Percentiles rank a stretch among this genome's conserved stretches.
phyloP scores from a whole-genome alignment of 2,888 invertebrate species.

The Steinernema carpocapsae region DNA sequence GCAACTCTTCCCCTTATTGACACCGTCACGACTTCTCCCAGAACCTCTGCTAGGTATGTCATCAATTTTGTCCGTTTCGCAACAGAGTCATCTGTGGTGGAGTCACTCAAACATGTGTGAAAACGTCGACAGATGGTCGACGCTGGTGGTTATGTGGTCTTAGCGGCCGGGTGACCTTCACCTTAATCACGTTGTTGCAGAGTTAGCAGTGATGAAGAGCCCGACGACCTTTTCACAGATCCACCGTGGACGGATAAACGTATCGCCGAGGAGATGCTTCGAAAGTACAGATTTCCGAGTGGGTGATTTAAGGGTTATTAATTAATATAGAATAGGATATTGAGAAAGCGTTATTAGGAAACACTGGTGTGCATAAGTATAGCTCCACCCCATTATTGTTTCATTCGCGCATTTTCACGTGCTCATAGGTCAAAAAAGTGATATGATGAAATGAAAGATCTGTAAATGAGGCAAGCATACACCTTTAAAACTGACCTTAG shows the following conservation, averaged over 20 bases:
- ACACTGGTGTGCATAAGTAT: too few species aligned
- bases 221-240: slow-evolving; percentile 30
- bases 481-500: neutral
- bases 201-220: slow-evolving; percentile 1
- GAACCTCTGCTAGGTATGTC: neutral
- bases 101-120: neutral
- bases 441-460: too few species aligned
- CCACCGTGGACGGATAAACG: slow-evolving; percentile 48
- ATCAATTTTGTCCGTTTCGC: neutral
- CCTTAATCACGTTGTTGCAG: slow-evolving; percentile 25
- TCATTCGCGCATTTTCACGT: neutral
- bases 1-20: neutral
- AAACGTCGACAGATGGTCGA: too few species aligned
- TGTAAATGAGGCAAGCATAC: too few species aligned
- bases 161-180: slow-evolving; percentile 2
- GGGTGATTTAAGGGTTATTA: neutral
- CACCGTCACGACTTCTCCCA: neutral
- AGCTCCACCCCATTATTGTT: too few species aligned
- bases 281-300: slow-evolving; percentile 50
- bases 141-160: too few species aligned
- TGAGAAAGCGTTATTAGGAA: too few species aligned
- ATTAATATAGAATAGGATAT: too few species aligned
- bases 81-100: neutral
- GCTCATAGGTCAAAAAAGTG: neutral
- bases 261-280: slow-evolving; percentile 49